Evolutionary conservation across 2,113 vertebrate species (phyloP).

Genomic region (Pleuronectes platessa): DNA sequence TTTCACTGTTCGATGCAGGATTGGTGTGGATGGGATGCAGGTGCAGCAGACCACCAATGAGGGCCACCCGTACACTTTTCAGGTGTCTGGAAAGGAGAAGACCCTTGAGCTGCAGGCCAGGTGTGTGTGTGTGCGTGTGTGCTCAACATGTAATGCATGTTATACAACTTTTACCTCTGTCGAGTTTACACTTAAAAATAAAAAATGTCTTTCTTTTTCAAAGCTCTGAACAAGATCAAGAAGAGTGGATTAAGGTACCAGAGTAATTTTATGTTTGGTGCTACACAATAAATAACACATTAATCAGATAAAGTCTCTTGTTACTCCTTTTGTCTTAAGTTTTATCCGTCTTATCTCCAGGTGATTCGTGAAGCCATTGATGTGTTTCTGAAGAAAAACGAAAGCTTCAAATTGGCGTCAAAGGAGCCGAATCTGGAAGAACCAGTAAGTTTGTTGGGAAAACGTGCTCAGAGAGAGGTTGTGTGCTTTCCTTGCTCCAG

Average conservation of each 20-base stretch:
- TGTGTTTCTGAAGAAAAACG: constrained; percentile 90
- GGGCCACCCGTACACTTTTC: constrained; percentile 91
- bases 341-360: constrained; percentile 68
- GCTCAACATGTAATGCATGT: neutral
- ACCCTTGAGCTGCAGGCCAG: constrained; percentile 93
- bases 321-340: constrained; percentile 12
- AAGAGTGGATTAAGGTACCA: constrained; percentile 94
- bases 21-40: constrained; percentile 93
- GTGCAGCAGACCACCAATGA: constrained; percentile 91
- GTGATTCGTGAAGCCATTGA: constrained; percentile 88
- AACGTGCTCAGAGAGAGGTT: neutral
- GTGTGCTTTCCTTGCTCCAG: neutral
- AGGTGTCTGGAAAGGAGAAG: constrained; percentile 93
- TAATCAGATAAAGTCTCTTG: no score
- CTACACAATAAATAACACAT: neutral
- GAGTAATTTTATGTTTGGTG: neutral
- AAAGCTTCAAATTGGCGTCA: constrained; percentile 90
- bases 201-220: constrained; percentile 34
- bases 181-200: neutral
- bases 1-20: constrained; percentile 88
- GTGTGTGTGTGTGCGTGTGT: constrained; percentile 66
- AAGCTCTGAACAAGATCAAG: constrained; percentile 91
- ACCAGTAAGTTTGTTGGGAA: constrained; percentile 81
- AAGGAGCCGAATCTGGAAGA: constrained; percentile 88
- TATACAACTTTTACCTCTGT: neutral